Percentiles rank a stretch among this genome's conserved stretches.
Evolutionary conservation across 2,888 invertebrate species (phyloP).

Genomic region (Meta bourneti): DNA sequence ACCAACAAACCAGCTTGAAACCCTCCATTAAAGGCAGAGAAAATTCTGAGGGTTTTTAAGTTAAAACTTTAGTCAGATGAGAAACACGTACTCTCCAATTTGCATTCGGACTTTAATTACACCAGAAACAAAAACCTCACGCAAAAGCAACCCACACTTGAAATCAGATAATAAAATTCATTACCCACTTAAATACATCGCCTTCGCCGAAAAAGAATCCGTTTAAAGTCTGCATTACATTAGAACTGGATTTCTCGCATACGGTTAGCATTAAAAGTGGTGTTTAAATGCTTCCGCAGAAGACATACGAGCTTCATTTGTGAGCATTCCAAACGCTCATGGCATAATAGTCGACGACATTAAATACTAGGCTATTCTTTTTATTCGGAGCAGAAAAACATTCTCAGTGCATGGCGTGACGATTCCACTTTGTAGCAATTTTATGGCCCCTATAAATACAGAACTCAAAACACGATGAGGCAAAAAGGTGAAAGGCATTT

Average conservation of each 20-base stretch:
- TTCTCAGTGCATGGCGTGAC: conserved; percentile 2
- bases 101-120: background rate
- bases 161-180: background rate
- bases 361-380: conserved; percentile 15
- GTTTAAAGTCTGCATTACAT: background rate
- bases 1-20: no score
- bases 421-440: conserved; percentile 17
- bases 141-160: background rate
- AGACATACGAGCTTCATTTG: background rate
- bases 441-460: conserved; percentile 31
- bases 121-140: background rate
- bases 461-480: conserved; percentile 11
- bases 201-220: background rate
- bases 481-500: conserved; percentile 16
- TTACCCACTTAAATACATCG: background rate
- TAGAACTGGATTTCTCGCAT: background rate
- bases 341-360: conserved; percentile 29
- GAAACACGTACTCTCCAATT: background rate
- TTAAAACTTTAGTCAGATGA: background rate
- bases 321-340: background rate
- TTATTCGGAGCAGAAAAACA: background rate
- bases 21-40: no score
- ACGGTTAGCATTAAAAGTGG: background rate
- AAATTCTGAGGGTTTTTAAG: no score
- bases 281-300: background rate